phyloP scores from a whole-genome alignment of 2,888 invertebrate species.

The Sepiola atlantica region DNA sequence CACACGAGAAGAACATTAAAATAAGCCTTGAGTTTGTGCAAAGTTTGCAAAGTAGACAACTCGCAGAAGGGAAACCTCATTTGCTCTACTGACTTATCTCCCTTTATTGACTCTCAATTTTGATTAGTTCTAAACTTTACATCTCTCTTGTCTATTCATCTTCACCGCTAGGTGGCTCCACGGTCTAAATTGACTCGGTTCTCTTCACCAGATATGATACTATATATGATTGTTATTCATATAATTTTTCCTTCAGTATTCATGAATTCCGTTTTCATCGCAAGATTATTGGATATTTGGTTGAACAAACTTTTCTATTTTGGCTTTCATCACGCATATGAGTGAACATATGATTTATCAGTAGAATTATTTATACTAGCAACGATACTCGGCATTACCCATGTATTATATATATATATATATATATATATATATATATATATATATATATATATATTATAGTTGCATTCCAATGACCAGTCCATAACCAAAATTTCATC shows the following conservation, averaged over 20 bases:
- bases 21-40: neutral
- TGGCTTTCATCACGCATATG: neutral
- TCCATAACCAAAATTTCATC: too few relatives aligned
- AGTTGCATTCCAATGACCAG: too few relatives aligned
- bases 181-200: neutral
- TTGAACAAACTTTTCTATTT: neutral
- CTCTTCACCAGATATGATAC: too few relatives aligned
- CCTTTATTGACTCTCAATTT: neutral
- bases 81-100: neutral
- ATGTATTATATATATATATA: too few relatives aligned
- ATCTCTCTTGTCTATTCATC: constrained; percentile 21
- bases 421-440: too few relatives aligned
- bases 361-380: neutral
- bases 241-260: neutral
- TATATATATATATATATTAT: too few relatives aligned
- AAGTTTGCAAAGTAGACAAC: neutral
- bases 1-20: neutral
- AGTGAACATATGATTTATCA: neutral
- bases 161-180: neutral
- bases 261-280: neutral
- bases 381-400: too few relatives aligned
- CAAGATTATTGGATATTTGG: neutral
- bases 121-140: neutral
- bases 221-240: neutral
- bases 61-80: neutral